These are phyloP conservation scores for Ormyrus labotus DNA, from an alignment of 2,888 invertebrate species.

Conservation along the genomic window DNA sequence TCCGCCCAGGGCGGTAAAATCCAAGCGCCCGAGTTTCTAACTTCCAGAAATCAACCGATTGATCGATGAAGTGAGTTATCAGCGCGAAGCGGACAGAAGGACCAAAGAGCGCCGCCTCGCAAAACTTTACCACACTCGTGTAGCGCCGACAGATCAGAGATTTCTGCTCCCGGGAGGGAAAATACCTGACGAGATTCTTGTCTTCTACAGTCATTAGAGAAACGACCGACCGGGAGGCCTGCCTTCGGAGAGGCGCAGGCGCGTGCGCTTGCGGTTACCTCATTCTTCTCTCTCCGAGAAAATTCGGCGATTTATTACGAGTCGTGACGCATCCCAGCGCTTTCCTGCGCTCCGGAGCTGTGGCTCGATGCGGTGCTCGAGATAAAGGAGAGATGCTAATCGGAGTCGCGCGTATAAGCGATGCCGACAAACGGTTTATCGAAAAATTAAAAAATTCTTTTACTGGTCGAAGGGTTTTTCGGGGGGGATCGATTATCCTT, in stretches of 20 bases:
- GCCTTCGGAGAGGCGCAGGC: conserved; percentile 1
- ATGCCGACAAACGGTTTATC: conserved; percentile 45
- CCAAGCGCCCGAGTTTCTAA: too few species aligned
- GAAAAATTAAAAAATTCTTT: conserved; percentile 12
- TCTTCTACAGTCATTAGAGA: conserved; percentile 70
- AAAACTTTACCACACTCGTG: conserved; percentile 10
- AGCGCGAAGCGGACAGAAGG: conserved; percentile 19
- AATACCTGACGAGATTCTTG: conserved; percentile 61
- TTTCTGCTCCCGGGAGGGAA: conserved; percentile 17
- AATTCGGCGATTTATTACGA: conserved; percentile 38
- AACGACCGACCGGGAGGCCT: conserved; percentile 61
- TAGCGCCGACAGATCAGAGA: conserved; percentile 33
- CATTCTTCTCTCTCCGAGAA: not conserved
- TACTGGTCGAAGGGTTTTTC: not conserved
- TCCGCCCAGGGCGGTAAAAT: too few species aligned
- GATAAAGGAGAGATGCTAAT: conserved; percentile 8
- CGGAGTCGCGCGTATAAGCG: not conserved
- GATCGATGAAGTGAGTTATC: conserved; percentile 46
- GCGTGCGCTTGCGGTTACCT: not conserved
- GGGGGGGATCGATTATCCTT: too few species aligned
- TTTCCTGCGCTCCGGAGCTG: not conserved
- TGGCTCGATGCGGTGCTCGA: not conserved
- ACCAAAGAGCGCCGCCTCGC: conserved; percentile 30
- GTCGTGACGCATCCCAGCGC: conserved; percentile 15
- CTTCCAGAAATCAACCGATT: not conserved